Percentiles rank a stretch among this genome's conserved stretches.
These are phyloP conservation scores for Platycercus adscitus DNA, from an alignment of 2,113 vertebrate genomes.

Conservation along the genomic window DNA sequence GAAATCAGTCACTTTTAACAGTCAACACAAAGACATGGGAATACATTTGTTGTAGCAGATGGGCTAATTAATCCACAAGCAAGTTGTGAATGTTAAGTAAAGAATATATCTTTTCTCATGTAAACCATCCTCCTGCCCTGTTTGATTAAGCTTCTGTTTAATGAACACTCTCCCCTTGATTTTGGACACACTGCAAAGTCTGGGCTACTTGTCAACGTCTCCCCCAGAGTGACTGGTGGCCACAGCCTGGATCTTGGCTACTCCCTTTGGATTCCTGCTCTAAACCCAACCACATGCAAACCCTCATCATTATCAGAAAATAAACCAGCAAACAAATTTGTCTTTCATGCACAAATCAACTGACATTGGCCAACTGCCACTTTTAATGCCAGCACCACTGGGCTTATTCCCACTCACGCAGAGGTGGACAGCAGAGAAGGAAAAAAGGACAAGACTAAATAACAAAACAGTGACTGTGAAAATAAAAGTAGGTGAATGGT, in stretches of 20 bases:
- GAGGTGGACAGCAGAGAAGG: background rate
- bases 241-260: slow-evolving; percentile 29
- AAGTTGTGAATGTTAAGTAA: slow-evolving; percentile 84
- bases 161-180: slow-evolving; percentile 9
- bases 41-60: slow-evolving; percentile 83
- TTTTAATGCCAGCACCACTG: background rate
- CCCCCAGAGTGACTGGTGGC: slow-evolving; percentile 16
- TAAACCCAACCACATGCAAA: slow-evolving; percentile 44
- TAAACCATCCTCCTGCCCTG: slow-evolving; percentile 57
- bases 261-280: slow-evolving; percentile 31
- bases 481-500: background rate
- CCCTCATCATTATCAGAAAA: slow-evolving; percentile 52
- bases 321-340: slow-evolving; percentile 40
- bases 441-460: background rate
- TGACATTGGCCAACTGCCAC: background rate
- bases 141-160: slow-evolving; percentile 70
- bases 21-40: slow-evolving; percentile 64
- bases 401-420: background rate
- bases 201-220: slow-evolving; percentile 56
- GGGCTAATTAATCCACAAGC: slow-evolving; percentile 87
- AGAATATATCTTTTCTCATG: slow-evolving; percentile 72
- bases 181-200: slow-evolving; percentile 50
- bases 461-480: background rate
- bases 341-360: slow-evolving; percentile 16
- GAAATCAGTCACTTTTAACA: slow-evolving; percentile 65